Evolutionary conservation across 2,797 vertebrate species (phyloP), one percentile per base, ranked within the genome.

Genomic region (Lepidocolaptes lacrymiger): DNA sequence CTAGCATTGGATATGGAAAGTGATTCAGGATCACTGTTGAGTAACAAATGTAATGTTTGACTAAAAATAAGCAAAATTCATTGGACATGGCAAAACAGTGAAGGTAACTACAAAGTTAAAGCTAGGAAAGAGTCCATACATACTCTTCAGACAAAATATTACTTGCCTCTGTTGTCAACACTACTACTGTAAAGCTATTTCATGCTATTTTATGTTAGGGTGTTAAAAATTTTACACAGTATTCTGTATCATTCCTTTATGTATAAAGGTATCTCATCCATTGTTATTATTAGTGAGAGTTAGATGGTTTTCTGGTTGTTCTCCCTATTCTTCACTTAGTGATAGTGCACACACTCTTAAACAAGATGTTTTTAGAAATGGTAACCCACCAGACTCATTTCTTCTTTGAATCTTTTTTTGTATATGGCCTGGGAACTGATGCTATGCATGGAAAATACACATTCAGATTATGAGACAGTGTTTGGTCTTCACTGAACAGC

Each of bases 281-380:
- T n/a, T 27, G 5, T 1, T 80, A 55, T 59, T 72, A 88, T 8
- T 27, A 49, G 54, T 2, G 5, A 62, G 2, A 2, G 0, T 14
- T 89, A 17, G 4, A 9, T 9, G 10, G 1, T 41, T 62, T 59
- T 61, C n/a, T 32, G 1, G 6, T 71, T 67, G 6, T 28, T 58
- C 4, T 15, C 30, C 12, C 3, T 49, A 22, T 43, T 10, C 14
- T 6, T 67, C 27, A 41, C 3, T 3, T 13, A 63, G 9, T n/a
- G 14, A 66, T 21, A 19, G 2, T 75, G 21, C 44, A 46, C 21
- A 14, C 3, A 22, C 9, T 74, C 32, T 72, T 49, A 72, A 78
- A n/a, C 7, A 51, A 58, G 2, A 3, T 1, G 85, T 30, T 59
- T 5, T 30, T 75, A 23, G 10, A 54, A 89, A 66, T 19, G 4